Base-by-base conservation (phyloP, 2,113 vertebrate species). In the Archilochus colubris region DNA sequence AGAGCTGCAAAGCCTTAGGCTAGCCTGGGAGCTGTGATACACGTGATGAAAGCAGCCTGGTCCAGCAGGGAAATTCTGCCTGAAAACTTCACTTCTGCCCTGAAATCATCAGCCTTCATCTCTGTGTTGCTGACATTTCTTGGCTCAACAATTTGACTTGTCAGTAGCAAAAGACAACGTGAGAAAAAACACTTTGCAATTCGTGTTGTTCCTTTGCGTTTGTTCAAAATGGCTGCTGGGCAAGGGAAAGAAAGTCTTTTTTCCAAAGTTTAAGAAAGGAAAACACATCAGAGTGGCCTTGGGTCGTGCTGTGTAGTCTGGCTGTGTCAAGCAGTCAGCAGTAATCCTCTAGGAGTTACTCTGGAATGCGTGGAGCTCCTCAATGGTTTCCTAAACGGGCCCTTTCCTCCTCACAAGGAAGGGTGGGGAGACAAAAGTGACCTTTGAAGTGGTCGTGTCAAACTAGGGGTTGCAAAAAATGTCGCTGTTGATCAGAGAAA, bases 141-240 rank as follows among this genome's bases (percentile, higher is more conserved):
- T 97, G 63, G 54, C 64, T 95, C 54, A 27, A 21, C 4, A 0
- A 16, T 94, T 92, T 93, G 86, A 95, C 78, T 85, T 55, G 55
- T 95, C 90, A 93, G 86, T 59, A 93, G 91, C 80, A 87, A 83
- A 92, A 94, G 78, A 93, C 75, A 92, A 75, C 0, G 48, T 94
- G 91, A 94, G 92, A 91, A 94, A 95, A 87, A 96, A 89, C 89
- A 93, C 84, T 95, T 85, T 92, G 76, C 76, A 69, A 66, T 83
- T 92, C 82, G 33, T 95, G 89, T 88, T 94, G 80, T 94, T 97
- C 84, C 87, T 96, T 96, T 95, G 93, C 16, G 0, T 86, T 89
- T 2, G 0, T 69, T 96, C 48, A 68, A 79, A 90, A 92, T 85
- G 90, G 77, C 89, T 95, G 66, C 76, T 85, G 84, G 94, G 78